Base-by-base conservation (phyloP, 2,888 invertebrate species). In the Trissoscelio sp. region DNA sequence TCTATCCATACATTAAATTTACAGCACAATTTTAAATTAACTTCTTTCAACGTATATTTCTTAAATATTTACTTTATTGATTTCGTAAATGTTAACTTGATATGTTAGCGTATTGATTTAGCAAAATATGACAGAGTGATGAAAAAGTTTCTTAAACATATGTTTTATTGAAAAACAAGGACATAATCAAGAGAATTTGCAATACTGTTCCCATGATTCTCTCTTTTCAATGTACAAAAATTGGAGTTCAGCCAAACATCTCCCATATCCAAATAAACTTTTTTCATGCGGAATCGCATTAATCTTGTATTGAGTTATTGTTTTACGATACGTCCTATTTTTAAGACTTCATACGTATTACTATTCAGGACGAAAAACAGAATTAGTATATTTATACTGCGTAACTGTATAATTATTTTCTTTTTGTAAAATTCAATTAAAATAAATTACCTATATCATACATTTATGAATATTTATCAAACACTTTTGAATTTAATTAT, bases 221-320 rank as follows among this genome's bases (percentile, higher is more conserved):
- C n/a, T 48, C 48, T n/a, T 16, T 14, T 48, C 22, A 4, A 4
- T 22, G 48, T 48, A 22, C 22, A 48, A 20, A 48, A 48, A 48
- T 48, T 48, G 48, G 48, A 20, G 6, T 48, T 2, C 20, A 48
- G 48, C 48, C 48, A 48, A 48, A 11, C 12, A 14, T 22, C 20
- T 48, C 48, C 20, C 48, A 48, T 22, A 48, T 48, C 4, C 48
- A 48, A 48, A 48, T 20, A 48, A 48, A 48, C 48, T 22, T 48
- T 48, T 48, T 48, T 22, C 48, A 48, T 48, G 48, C 48, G 22
- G 22, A 48, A 22, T 48, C 22, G 22, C 9, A 48, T 48, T 48
- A 48, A 48, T 48, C 22, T 48, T 22, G 2, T 48, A 48, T 48
- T 48, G 22, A 22, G 12, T 20, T 11, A 22, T 48, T 48, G 14